Evolutionary conservation across 2,797 vertebrate genomes (phyloP), one percentile per base, ranked within the genome.

Genomic region (Ispidina picta): DNA sequence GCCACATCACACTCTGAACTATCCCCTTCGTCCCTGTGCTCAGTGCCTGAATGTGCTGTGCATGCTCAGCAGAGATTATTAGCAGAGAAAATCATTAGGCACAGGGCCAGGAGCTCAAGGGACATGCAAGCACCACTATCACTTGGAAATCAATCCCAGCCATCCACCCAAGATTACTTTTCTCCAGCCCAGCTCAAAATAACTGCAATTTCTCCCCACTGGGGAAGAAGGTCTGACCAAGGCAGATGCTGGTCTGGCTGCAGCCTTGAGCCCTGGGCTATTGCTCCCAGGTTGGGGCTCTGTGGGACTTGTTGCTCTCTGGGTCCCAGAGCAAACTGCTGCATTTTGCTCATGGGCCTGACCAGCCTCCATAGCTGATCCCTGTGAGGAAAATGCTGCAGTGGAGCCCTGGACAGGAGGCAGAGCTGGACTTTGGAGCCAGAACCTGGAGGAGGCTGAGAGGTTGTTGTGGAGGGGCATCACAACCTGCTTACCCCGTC

Each of bases 71-170:
- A 0, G 65, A 79, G 79, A 83, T 90, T 89, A 74, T 92, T 94
- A 93, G 55, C 84, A 71, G 58, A 75, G 62, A 89, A 92, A 92
- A 90, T 87, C 65, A 0, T 95, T 94, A 85, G n/a, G 49, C 76
- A 80, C 65, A 62, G 84, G 82, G 72, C 55, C 0, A 7, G 79
- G 65, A 91, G 73, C 87, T 80, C 76, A 25, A 51, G 73, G 62
- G 82, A 87, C 79, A 70, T 1, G 0, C 7, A 6, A 89, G n/a
- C 2, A 6, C 79, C 58, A 63, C 59, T 83, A 86, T 89, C 70
- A 49, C 89, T 92, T 80, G 72, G 89, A 89, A 94, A 92, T 96
- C 92, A 85, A 87, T 65, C 58, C 76, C 75, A 18, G 72, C 51
- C 39, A 5, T 33, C 82, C 18, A 0, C 63, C 48, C 66, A 58